Conservation (phyloP, 2,113 vertebrate genomes). For the Catharus minimus region DNA sequence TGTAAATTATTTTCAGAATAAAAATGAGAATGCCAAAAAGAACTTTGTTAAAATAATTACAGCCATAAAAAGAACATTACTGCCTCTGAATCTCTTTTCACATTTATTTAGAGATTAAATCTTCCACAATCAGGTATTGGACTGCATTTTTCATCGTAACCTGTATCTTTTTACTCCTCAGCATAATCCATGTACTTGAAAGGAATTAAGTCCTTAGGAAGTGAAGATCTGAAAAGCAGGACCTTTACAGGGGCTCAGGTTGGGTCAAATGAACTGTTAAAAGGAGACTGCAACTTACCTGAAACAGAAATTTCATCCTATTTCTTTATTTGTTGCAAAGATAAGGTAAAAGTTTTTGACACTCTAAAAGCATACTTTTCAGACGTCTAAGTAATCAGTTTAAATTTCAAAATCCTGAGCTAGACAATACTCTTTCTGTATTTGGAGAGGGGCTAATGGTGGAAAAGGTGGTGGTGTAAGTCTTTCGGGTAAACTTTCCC, state of each 20-base stretch:
- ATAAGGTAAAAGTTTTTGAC: neutral
- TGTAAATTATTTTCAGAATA: neutral
- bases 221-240: neutral
- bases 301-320: neutral
- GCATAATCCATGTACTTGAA: neutral
- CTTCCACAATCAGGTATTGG: neutral
- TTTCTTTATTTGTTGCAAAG: neutral
- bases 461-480: neutral
- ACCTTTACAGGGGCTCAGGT: accelerated
- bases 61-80: neutral
- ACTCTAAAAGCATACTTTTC: neutral
- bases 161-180: neutral
- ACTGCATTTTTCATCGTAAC: neutral
- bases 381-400: neutral
- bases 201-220: neutral
- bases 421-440: neutral
- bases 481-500: neutral
- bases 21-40: neutral
- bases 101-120: neutral
- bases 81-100: neutral
- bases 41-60: neutral
- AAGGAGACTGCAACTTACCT: neutral
- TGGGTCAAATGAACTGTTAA: neutral
- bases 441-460: accelerated
- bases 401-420: neutral